Evolutionary conservation across 2,888 invertebrate species (phyloP), one percentile per base, ranked within the genome.

Genomic region (Ormyrus pomaceus): DNA sequence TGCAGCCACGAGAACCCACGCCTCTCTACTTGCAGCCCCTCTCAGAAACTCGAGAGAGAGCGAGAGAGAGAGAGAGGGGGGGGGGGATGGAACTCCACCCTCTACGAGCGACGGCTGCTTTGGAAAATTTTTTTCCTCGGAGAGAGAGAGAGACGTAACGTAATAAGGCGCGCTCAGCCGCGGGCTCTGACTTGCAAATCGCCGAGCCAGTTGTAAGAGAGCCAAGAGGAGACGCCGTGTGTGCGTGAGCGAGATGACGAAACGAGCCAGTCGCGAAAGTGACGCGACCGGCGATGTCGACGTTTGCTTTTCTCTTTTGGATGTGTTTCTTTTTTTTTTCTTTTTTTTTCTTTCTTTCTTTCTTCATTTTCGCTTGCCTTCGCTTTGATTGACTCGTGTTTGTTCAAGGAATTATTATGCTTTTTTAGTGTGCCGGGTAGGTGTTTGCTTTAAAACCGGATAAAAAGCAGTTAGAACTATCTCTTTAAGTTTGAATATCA

Each of bases 151-250:
- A 34, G 34, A 34, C 34, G 34, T 34, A 34, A 34, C 34, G 34
- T 34, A 34, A 34, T 34, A 34, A 34, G 34, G 34, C 34, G 34
- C 34, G 34, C 34, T 34, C 34, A 34, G 34, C 34, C 48, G 51
- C 58, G 56, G 46, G 10, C 51, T 34, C 66, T 72, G 66, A 77
- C 66, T 61, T 66, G 59, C 69, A 61, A 72, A 77, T 72, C 64
- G 61, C 59, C 13, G 13, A 34, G 34, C 34, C 34, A 34, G 34
- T 34, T 34, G 34, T 34, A 34, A 34, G 56, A n/a, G 64, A 65
- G 48, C 65, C 62, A 72, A 72, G 61, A 53, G 72, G 53, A 45
- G 53, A 34, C 34, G 34, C 34, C 2, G 34, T 34, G 34, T 34
- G 34, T 34, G 34, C 34, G 34, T 19, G 13, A 10, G 13, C 48